A percentile compares a stretch with the other conserved stretches of the same genome.
These are phyloP conservation scores for Lycopodina hypogea DNA, from an alignment of 37 sponge, comb jelly and placozoan species.

Conservation along the genomic window DNA sequence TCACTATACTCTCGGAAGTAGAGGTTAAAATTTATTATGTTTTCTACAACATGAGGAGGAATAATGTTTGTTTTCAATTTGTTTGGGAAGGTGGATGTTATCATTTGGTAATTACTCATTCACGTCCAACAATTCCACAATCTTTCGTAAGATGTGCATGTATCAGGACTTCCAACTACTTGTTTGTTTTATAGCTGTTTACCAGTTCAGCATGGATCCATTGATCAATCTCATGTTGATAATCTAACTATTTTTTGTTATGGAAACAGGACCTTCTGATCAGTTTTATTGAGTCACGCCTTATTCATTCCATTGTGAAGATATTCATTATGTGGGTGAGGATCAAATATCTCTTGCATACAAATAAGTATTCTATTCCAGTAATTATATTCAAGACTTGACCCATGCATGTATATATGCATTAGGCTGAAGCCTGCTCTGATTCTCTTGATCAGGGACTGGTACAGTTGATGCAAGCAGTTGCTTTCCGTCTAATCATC, in stretches of 20 bases:
- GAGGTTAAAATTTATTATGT: too few species aligned
- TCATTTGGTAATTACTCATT: too few species aligned
- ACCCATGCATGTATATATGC: not conserved
- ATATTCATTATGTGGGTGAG: slow-evolving; percentile 41
- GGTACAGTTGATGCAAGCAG: slow-evolving; percentile 14
- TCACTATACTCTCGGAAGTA: too few species aligned
- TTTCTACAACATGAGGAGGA: too few species aligned
- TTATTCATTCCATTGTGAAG: slow-evolving; percentile 30
- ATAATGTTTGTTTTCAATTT: not conserved
- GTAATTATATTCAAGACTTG: not conserved
- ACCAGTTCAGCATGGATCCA: too few species aligned
- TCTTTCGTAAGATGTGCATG: too few species aligned
- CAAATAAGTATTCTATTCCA: not conserved
- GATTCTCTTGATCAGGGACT: not conserved
- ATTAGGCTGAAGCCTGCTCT: not conserved
- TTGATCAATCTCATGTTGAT: too few species aligned
- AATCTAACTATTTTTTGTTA: too few species aligned
- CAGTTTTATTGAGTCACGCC: not conserved
- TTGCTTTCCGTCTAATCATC: slow-evolving; percentile 32
- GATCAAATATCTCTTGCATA: too few species aligned
- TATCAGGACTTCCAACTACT: too few species aligned
- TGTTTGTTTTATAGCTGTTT: too few species aligned
- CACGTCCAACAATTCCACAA: too few species aligned
- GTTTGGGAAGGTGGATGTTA: not conserved
- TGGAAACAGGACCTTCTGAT: not conserved